phyloP scores from a whole-genome alignment of 2,888 invertebrate genomes.

The Torymus tubicola region DNA sequence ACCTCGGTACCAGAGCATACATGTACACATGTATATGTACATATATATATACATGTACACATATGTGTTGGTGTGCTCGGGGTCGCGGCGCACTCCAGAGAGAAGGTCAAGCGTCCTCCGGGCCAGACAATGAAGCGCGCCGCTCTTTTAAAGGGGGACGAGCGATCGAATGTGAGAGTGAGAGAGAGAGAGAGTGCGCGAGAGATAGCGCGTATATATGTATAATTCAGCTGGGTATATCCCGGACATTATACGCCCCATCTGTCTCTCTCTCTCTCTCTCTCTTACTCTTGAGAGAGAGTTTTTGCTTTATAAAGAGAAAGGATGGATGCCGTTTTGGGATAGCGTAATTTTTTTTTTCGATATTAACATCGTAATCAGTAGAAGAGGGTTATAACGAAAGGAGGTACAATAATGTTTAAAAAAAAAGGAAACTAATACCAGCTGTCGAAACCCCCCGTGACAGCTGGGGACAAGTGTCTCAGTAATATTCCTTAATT shows the following conservation, averaged over 20 bases:
- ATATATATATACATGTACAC: not conserved
- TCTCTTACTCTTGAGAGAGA: not conserved
- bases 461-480: no score
- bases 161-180: not conserved
- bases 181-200: not conserved
- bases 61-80: not conserved
- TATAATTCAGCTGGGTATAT: constrained; percentile 5
- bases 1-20: constrained; percentile 2
- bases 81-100: constrained; percentile 61
- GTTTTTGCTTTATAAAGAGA: not conserved
- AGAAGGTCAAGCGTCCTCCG: constrained; percentile 75
- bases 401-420: no score
- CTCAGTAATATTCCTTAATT: no score
- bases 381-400: no score
- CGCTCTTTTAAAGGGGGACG: constrained; percentile 59
- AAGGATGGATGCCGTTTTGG: no score
- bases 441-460: no score
- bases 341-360: no score
- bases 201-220: not conserved
- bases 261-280: not conserved
- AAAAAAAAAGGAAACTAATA: no score
- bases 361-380: no score
- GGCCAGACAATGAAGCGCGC: constrained; percentile 74
- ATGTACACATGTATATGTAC: not conserved
- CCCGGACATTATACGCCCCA: not conserved